These are phyloP conservation scores for Pipistrellus kuhlii DNA, from an alignment of 2,797 vertebrate genomes.

Conservation along the genomic window DNA sequence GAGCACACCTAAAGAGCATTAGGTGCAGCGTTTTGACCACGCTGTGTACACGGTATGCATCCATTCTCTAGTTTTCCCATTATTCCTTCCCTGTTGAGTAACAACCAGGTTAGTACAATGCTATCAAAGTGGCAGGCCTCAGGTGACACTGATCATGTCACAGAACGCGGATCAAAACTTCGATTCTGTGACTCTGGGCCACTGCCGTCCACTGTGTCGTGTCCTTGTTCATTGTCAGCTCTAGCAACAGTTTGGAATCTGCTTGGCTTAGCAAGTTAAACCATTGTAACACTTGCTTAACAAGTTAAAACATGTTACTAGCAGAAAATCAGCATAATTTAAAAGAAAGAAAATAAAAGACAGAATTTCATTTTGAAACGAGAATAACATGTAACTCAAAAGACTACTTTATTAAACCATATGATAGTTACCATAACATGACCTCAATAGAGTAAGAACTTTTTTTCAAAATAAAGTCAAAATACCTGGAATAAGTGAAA, in stretches of 20 bases:
- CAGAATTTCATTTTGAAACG: slow-evolving; percentile 7
- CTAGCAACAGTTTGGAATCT: not conserved
- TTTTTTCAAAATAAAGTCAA: not conserved
- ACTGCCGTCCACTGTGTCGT: not conserved
- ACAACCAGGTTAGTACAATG: no score
- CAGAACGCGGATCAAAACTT: not conserved
- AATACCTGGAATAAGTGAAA: not conserved
- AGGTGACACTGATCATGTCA: not conserved
- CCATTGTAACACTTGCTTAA: not conserved
- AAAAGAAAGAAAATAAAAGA: not conserved
- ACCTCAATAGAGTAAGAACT: not conserved
- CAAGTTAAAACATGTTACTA: not conserved
- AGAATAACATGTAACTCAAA: not conserved
- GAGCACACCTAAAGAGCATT: no score
- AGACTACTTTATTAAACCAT: not conserved
- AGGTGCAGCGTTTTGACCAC: no score
- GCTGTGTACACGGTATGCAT: no score
- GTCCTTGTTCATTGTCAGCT: no score
- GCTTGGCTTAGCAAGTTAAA: not conserved
- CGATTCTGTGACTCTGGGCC: not conserved
- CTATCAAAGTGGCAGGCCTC: not conserved
- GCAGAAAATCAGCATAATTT: not conserved
- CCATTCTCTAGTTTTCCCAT: no score
- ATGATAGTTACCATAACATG: not conserved
- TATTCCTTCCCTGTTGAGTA: no score